phyloP scores from a whole-genome alignment of 2,888 invertebrate genomes.

The Synanthedon vespiformis region DNA sequence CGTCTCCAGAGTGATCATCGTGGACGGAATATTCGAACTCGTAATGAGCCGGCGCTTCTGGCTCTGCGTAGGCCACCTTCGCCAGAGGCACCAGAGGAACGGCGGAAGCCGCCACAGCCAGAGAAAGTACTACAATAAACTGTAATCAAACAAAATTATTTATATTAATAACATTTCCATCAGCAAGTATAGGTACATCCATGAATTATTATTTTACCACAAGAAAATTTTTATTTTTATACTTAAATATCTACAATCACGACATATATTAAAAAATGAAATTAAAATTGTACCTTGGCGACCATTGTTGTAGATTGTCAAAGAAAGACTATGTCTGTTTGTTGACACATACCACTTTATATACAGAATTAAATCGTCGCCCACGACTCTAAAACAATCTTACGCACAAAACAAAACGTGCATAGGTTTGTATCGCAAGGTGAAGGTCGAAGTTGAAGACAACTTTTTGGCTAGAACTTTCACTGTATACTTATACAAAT shows the following conservation, averaged over 20 bases:
- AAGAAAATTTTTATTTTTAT: no score
- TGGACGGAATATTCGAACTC: slow-evolving; percentile 58
- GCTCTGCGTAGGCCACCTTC: slow-evolving; percentile 40
- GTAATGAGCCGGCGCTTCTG: slow-evolving; percentile 50
- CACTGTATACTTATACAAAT: no score
- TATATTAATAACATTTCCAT: not conserved
- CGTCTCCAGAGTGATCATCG: slow-evolving; percentile 52
- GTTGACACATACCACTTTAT: slow-evolving; percentile 32
- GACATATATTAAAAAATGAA: no score
- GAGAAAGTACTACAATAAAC: slow-evolving; percentile 33
- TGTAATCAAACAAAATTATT: not conserved
- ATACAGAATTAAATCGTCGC: slow-evolving; percentile 25
- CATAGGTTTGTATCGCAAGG: slow-evolving; percentile 20
- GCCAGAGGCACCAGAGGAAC: slow-evolving; percentile 24
- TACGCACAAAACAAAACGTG: slow-evolving; percentile 18
- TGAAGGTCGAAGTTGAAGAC: slow-evolving; percentile 21
- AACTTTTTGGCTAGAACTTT: not conserved
- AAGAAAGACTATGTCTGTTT: slow-evolving; percentile 32
- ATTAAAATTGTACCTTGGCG: slow-evolving; percentile 33
- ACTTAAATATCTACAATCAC: no score
- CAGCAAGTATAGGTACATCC: no score
- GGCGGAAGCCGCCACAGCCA: slow-evolving; percentile 26
- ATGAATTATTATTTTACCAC: no score
- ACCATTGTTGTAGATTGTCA: slow-evolving; percentile 45
- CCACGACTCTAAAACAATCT: slow-evolving; percentile 15